Evolutionary conservation across 2,797 vertebrate species (phyloP).

Genomic region (Anguilla anguilla): DNA sequence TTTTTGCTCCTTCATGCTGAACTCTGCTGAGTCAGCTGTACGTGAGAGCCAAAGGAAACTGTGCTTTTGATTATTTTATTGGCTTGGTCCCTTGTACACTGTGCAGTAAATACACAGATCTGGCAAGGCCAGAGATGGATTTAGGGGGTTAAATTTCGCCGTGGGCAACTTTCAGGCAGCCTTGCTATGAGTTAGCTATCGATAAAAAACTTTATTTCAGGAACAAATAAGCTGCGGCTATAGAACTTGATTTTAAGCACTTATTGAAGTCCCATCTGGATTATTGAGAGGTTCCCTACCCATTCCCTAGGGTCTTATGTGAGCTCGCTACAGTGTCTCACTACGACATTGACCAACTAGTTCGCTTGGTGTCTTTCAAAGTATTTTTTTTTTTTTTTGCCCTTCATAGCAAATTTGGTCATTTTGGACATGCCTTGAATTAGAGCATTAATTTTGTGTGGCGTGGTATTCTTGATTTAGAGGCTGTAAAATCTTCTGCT

Average conservation of each 20-base stretch:
- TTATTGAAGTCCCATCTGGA: background rate
- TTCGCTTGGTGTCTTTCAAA: no score
- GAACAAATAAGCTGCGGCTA: background rate
- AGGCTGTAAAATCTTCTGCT: no score
- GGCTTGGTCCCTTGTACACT: background rate
- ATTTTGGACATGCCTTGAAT: no score
- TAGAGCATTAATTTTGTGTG: background rate
- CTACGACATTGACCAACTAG: no score
- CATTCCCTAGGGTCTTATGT: no score
- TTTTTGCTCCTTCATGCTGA: background rate
- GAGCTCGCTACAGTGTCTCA: no score
- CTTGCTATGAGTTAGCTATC: background rate
- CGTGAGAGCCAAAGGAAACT: background rate
- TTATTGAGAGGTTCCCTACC: no score
- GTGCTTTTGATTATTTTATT: background rate
- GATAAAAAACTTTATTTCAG: background rate
- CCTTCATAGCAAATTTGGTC: no score
- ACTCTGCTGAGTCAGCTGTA: conserved; percentile 10
- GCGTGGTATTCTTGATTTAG: no score
- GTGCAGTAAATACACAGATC: background rate
- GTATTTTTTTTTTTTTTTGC: no score
- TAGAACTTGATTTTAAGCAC: background rate
- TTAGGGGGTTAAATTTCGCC: background rate
- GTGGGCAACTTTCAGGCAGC: background rate
- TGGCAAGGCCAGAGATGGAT: background rate